Conservation (phyloP, 2,888 invertebrate species). For the Spisula subtruncata region DNA sequence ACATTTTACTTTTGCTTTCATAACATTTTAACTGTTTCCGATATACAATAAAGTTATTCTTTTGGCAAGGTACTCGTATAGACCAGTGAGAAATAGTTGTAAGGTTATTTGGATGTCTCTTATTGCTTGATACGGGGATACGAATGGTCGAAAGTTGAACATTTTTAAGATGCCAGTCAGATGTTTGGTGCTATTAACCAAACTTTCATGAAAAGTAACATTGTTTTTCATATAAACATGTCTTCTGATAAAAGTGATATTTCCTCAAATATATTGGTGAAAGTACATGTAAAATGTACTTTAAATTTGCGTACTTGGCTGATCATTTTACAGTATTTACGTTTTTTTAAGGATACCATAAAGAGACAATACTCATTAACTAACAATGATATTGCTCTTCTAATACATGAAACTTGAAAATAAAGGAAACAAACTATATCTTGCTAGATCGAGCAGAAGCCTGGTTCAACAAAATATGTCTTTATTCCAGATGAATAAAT, state of each 20-base stretch:
- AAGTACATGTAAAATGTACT: too few species aligned
- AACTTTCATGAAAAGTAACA: too few species aligned
- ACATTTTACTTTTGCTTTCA: background rate
- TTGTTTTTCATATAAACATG: too few species aligned
- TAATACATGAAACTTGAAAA: background rate
- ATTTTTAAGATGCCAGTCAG: too few species aligned
- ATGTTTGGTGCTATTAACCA: too few species aligned
- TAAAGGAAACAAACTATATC: background rate
- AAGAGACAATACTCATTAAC: background rate
- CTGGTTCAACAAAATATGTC: background rate
- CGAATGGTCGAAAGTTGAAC: background rate
- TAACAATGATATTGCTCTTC: background rate
- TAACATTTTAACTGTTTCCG: background rate
- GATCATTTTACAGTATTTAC: too few species aligned
- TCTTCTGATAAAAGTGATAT: too few species aligned
- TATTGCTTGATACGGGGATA: background rate
- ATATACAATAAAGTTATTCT: background rate
- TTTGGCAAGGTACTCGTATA: background rate
- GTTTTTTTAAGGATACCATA: too few species aligned
- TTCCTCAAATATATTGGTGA: too few species aligned
- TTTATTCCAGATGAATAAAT: conserved; percentile 34
- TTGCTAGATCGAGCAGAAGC: background rate
- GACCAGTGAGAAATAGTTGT: background rate
- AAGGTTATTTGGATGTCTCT: background rate
- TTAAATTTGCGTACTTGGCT: too few species aligned